Percentiles rank a stretch among this genome's conserved stretches.
Evolutionary conservation across 1,140 invertebrate genomes (phyloP).

Genomic region (Ips nitidus): DNA sequence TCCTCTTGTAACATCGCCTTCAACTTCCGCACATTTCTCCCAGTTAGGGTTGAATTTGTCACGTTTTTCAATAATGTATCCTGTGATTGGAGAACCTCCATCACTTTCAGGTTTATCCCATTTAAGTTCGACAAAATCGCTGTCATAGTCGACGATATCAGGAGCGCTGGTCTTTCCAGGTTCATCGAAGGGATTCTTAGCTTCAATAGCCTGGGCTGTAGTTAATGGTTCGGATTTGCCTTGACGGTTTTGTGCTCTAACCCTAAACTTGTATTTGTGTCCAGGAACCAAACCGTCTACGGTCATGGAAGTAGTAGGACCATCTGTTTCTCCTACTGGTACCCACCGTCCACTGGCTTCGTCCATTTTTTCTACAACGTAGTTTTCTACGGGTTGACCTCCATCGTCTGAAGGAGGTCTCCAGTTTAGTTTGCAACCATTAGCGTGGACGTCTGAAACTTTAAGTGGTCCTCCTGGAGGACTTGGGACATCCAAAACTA

Average conservation of each 20-base stretch:
- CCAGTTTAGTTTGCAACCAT: slow-evolving; percentile 85
- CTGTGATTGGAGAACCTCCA: slow-evolving; percentile 87
- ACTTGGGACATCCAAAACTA: slow-evolving; percentile 85
- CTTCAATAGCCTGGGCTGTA: slow-evolving; percentile 85
- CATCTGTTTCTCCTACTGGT: slow-evolving; percentile 84
- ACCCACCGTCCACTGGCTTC: slow-evolving; percentile 91
- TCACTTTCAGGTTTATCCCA: slow-evolving; percentile 86
- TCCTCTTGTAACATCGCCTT: slow-evolving; percentile 79
- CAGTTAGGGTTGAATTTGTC: slow-evolving; percentile 86
- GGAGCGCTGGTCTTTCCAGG: slow-evolving; percentile 83
- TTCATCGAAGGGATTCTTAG: slow-evolving; percentile 96
- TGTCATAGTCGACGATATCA: slow-evolving; percentile 88
- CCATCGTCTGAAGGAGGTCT: slow-evolving; percentile 89
- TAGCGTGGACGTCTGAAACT: slow-evolving; percentile 80
- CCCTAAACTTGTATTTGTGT: slow-evolving; percentile 96
- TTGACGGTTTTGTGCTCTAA: slow-evolving; percentile 92
- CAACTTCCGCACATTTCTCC: slow-evolving; percentile 84
- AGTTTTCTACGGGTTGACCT: slow-evolving; percentile 86
- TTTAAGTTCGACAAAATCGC: slow-evolving; percentile 91
- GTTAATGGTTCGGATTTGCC: slow-evolving; percentile 93
- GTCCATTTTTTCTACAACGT: slow-evolving; percentile 93
- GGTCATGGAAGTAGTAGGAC: slow-evolving; percentile 70
- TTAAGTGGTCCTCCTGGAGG: slow-evolving; percentile 91
- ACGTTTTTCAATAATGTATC: slow-evolving; percentile 95
- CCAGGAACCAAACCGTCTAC: slow-evolving; percentile 81